A percentile compares a stretch with the other conserved stretches of the same genome.
These are phyloP conservation scores for Phacellophora camtschatica DNA, from an alignment of 30 jellyfish, hydroid and myxozoan species.

Conservation along the genomic window DNA sequence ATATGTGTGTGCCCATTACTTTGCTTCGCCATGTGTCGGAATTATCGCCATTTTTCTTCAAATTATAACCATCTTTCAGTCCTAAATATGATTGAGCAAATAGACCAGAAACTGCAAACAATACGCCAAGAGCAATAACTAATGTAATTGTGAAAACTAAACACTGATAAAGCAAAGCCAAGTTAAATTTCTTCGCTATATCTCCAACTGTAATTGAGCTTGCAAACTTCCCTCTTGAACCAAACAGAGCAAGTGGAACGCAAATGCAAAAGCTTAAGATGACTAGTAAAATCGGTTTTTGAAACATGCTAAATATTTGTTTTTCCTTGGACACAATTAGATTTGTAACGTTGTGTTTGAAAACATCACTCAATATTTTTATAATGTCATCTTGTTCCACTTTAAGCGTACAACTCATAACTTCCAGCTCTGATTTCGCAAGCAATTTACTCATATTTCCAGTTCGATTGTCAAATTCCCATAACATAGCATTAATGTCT, in stretches of 20 bases:
- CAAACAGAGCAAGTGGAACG: conserved; percentile 8
- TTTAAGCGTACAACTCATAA: background rate
- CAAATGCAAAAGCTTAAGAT: background rate
- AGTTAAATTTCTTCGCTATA: background rate
- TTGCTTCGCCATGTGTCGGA: conserved; percentile 39
- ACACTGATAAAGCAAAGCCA: too few relatives aligned
- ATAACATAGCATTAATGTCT: background rate
- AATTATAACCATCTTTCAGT: conserved; percentile 6
- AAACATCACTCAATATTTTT: background rate
- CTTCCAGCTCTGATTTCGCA: background rate
- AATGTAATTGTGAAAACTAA: conserved; percentile 6
- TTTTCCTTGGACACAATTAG: background rate
- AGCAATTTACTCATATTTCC: background rate
- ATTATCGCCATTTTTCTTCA: conserved; percentile 11
- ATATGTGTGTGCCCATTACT: background rate
- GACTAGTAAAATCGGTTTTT: background rate
- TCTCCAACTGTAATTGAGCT: background rate
- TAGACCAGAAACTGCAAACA: conserved; percentile 42
- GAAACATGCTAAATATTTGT: background rate
- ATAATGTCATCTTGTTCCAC: conserved; percentile 4
- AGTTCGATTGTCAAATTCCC: background rate
- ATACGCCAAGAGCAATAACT: background rate
- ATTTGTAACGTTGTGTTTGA: background rate
- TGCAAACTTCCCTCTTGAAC: background rate
- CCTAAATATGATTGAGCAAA: conserved; percentile 49